Conservation (phyloP, 2,888 invertebrate genomes). For the Polylopha cassiicola region DNA sequence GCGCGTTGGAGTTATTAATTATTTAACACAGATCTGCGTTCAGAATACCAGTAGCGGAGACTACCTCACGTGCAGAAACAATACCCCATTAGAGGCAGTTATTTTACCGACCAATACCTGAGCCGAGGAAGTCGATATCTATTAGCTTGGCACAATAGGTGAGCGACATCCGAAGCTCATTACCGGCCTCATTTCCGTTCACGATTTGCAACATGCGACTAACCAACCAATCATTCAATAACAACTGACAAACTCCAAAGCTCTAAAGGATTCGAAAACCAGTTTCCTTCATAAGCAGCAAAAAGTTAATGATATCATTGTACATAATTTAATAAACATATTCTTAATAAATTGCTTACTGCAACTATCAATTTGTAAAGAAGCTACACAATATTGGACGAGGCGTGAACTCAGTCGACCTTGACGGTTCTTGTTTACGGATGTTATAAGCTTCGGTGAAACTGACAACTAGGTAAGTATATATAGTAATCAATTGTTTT, state of each 20-base stretch:
- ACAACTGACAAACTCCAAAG: conserved; percentile 28
- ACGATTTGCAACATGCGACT: conserved; percentile 65
- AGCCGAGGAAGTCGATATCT: conserved; percentile 75
- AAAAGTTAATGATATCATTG: too few species aligned
- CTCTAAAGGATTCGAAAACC: conserved; percentile 9
- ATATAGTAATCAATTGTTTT: too few species aligned
- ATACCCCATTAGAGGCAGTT: conserved; percentile 64
- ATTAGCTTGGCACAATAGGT: conserved; percentile 75
- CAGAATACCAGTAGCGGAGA: conserved; percentile 54
- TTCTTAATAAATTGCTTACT: too few species aligned
- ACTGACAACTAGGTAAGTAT: too few species aligned
- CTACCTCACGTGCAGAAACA: conserved; percentile 56
- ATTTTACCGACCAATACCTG: conserved; percentile 57
- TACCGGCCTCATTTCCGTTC: conserved; percentile 72
- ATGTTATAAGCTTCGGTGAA: conserved; percentile 55
- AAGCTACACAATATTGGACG: conserved; percentile 31
- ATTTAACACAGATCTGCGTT: conserved; percentile 40
- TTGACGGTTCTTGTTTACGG: conserved; percentile 63
- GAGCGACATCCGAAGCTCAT: conserved; percentile 77
- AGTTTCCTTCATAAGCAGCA: too few species aligned
- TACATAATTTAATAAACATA: too few species aligned
- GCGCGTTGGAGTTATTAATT: conserved; percentile 21
- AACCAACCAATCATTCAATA: conserved; percentile 51
- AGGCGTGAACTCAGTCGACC: conserved; percentile 58
- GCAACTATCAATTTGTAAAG: not conserved